These are phyloP conservation scores for Sminthurides aquaticus DNA, from an alignment of 2,888 invertebrate genomes.

Conservation along the genomic window DNA sequence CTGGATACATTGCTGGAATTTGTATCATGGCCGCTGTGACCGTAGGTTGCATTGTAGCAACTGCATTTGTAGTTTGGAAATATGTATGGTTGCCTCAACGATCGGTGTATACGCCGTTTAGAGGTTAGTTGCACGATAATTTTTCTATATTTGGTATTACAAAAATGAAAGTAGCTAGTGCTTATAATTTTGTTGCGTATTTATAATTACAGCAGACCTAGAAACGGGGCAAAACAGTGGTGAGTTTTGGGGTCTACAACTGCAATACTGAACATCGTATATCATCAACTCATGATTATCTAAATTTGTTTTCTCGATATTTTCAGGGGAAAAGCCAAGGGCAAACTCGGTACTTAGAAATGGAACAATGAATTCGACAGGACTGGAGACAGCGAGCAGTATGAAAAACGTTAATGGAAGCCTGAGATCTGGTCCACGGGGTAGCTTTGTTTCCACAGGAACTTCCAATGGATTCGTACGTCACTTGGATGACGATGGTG, in stretches of 20 bases:
- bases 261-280: no score
- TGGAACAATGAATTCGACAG: neutral
- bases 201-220: no score
- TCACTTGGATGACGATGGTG: neutral
- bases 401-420: neutral
- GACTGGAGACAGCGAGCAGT: neutral
- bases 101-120: neutral
- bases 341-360: neutral
- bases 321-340: no score
- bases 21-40: neutral
- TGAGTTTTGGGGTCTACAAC: no score
- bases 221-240: no score
- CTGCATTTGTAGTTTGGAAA: neutral
- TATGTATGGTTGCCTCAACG: neutral
- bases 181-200: no score
- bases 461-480: neutral
- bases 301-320: no score
- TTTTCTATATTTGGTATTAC: no score
- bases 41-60: neutral
- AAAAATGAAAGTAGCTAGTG: no score
- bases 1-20: conserved; percentile 11
- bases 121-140: no score
- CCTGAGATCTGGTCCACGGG: neutral
- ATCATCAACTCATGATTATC: no score
- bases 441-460: neutral